Conservation (phyloP, 1,140 invertebrate species). For the Ostrea denselamellosa region DNA sequence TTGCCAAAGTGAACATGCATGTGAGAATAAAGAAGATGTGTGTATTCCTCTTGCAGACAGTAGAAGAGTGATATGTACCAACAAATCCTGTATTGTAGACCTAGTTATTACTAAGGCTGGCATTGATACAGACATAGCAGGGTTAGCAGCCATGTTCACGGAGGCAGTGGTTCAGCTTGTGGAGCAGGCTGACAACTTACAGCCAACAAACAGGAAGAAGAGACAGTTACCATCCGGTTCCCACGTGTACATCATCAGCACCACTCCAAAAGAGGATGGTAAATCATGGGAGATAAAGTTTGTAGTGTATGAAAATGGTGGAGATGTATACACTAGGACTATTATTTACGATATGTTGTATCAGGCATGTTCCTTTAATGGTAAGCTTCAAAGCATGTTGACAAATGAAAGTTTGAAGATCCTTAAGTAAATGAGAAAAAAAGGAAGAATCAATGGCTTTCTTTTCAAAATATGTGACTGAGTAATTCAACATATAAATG, state of each 20-base stretch:
- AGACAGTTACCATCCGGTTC: constrained; percentile 18
- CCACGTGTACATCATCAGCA: constrained; percentile 44
- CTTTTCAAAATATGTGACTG: too few species aligned
- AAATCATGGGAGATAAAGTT: constrained; percentile 36
- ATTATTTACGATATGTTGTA: neutral
- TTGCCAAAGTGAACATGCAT: constrained; percentile 7
- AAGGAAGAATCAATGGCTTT: too few species aligned
- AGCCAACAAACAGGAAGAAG: neutral
- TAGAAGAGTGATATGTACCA: constrained; percentile 43
- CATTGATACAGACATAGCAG: neutral
- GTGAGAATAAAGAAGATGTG: neutral
- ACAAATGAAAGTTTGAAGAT: neutral
- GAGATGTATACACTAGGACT: neutral
- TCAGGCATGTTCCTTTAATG: neutral
- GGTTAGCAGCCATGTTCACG: constrained; percentile 23
- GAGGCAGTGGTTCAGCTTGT: constrained; percentile 39
- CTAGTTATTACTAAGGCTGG: constrained; percentile 21
- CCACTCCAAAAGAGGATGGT: constrained; percentile 21
- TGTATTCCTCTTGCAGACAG: constrained; percentile 51
- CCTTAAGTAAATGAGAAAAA: neutral
- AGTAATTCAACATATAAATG: too few species aligned
- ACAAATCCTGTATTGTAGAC: neutral
- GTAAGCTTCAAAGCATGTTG: neutral
- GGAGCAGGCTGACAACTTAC: neutral
- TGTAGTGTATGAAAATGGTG: constrained; percentile 30